A percentile compares a stretch with the other conserved stretches of the same genome.
phyloP scores from a whole-genome alignment of 2,888 invertebrate genomes.

The Cephus pygmeus region DNA sequence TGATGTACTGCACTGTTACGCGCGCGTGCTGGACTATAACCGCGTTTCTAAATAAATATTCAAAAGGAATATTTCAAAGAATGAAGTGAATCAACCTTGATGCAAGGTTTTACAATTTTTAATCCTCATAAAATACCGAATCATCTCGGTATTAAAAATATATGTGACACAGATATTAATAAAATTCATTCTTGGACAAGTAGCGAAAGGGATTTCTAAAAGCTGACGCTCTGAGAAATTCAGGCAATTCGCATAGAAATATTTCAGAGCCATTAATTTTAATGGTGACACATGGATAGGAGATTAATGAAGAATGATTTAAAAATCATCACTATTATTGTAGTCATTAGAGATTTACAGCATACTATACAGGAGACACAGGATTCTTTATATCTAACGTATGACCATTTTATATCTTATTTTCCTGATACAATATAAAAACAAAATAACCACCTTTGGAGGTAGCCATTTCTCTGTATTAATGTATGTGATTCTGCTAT shows the following conservation, averaged over 20 bases:
- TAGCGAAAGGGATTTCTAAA: neutral
- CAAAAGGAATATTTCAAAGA: neutral
- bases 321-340: constrained; percentile 7
- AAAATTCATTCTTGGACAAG: neutral
- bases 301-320: neutral
- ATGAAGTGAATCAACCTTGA: neutral
- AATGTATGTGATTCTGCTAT: neutral
- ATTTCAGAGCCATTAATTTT: neutral
- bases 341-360: constrained; percentile 9
- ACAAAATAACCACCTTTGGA: neutral
- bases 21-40: neutral
- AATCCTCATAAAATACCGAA: neutral
- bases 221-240: neutral
- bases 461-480: neutral
- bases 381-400: constrained; percentile 4
- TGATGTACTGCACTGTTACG: neutral
- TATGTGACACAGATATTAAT: neutral
- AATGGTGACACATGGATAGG: neutral
- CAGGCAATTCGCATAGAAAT: neutral
- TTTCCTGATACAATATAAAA: neutral
- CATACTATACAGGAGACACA: constrained; percentile 5
- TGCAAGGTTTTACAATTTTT: neutral
- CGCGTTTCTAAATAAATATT: neutral
- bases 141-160: neutral
- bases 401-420: constrained; percentile 5